phyloP scores from a whole-genome alignment of 1,140 invertebrate species.

The Drepana arcuata region DNA sequence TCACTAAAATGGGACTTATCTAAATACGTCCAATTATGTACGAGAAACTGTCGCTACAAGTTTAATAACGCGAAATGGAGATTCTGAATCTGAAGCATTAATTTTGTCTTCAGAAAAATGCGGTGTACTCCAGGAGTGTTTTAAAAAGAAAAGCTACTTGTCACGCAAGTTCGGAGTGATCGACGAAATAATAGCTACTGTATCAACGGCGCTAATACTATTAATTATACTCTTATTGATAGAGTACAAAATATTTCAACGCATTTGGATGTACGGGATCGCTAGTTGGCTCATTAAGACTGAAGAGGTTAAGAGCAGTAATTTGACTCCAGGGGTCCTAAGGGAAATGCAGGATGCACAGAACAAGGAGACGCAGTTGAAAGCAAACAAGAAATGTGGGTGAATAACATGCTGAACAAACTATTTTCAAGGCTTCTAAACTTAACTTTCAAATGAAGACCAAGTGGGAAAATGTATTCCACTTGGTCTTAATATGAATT shows the following conservation, averaged over 20 bases:
- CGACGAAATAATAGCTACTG: conserved; percentile 30
- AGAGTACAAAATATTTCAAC: conserved; percentile 39
- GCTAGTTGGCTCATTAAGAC: conserved; percentile 9
- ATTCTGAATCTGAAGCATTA: too few relatives aligned
- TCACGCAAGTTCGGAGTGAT: conserved; percentile 20
- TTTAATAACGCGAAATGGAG: background rate
- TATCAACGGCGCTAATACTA: conserved; percentile 24
- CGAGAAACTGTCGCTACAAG: background rate
- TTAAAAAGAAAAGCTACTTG: conserved; percentile 28
- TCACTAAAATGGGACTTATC: too few relatives aligned
- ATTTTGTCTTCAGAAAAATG: conserved; percentile 43
- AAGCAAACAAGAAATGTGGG: too few relatives aligned
- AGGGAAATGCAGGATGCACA: conserved; percentile 29
- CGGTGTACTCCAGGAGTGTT: conserved; percentile 49
- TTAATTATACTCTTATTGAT: conserved; percentile 28
- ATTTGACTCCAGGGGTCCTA: conserved; percentile 14
- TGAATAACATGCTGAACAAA: too few relatives aligned
- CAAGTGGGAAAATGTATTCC: too few relatives aligned
- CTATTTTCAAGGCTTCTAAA: too few relatives aligned
- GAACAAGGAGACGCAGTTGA: conserved; percentile 23
- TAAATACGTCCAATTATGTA: too few relatives aligned
- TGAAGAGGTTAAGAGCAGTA: too few relatives aligned
- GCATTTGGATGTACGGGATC: conserved; percentile 12
- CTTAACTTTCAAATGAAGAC: too few relatives aligned
- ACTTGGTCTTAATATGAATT: too few relatives aligned